Percentiles rank a stretch among this genome's conserved stretches.
These are phyloP conservation scores for Drosophila triauraria DNA, from an alignment of 1,140 invertebrate genomes.

Conservation along the genomic window DNA sequence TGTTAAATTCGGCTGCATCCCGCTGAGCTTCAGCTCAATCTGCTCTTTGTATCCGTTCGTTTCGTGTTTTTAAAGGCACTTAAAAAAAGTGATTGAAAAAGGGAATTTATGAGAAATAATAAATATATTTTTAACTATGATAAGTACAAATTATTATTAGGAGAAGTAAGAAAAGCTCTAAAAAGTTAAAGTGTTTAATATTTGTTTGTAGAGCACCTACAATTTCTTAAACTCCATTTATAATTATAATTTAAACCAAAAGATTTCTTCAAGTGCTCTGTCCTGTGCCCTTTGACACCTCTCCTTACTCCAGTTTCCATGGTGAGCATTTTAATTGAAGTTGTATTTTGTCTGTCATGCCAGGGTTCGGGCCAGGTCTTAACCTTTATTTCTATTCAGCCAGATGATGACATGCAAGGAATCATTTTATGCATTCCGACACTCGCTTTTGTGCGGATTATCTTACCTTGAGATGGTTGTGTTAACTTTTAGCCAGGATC, in stretches of 20 bases:
- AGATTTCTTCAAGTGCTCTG: constrained; percentile 4
- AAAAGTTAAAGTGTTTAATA: no score
- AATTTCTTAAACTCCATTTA: no score
- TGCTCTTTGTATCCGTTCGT: neutral
- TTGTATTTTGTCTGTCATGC: constrained; percentile 63
- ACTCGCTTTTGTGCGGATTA: constrained; percentile 38
- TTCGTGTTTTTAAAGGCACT: neutral
- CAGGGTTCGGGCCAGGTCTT: constrained; percentile 14
- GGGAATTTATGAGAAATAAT: no score
- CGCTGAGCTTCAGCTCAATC: constrained; percentile 55
- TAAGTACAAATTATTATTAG: neutral
- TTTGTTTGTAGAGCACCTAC: no score
- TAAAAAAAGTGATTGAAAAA: neutral
- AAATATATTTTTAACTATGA: neutral
- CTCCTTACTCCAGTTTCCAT: constrained; percentile 52
- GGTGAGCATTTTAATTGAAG: constrained; percentile 78
- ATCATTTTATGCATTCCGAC: constrained; percentile 39
- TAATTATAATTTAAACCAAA: neutral
- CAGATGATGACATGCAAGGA: constrained; percentile 39
- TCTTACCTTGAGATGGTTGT: constrained; percentile 19
- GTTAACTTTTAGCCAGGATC: constrained; percentile 41
- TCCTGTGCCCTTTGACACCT: constrained; percentile 58
- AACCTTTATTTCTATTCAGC: constrained; percentile 24
- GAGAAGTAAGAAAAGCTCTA: neutral
- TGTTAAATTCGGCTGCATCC: constrained; percentile 50